Base-by-base conservation (phyloP, 2,797 vertebrate genomes). In the Acrocephalus scirpaceus region DNA sequence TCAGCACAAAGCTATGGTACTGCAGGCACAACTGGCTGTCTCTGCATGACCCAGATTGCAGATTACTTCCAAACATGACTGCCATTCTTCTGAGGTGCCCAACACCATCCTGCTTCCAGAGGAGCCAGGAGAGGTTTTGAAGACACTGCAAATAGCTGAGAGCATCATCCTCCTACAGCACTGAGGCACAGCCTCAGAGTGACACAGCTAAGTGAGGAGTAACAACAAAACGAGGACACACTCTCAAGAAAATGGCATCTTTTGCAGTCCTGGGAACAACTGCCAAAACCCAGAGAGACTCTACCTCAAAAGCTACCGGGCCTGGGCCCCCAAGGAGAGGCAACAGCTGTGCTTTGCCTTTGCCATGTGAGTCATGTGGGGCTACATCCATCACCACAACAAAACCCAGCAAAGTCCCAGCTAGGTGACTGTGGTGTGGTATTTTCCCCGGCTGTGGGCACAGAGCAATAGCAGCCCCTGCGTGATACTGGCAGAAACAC, bases 1-100 rank as follows among this genome's bases (percentile, higher is more conserved):
- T 74, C 1, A 5, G 54, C 29, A 69, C 0, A 5, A 48, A 73
- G 36, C 44, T 48, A 18, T 2, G 17, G 51, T 26, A 51, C 23
- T 4, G 16, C 45, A 69, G 45, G 53, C 74, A 62, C 3, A 5
- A 9, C 17, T 7, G 48, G 42, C 30, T 58, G 38, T 40, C 38
- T 91, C 60, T 50, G 30, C 0, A 0, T 3, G 4, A 58, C 34
- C 81, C 0, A 0, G 44, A 48, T 0, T 5, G 16, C 47, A 56
- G 51, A 60, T 42, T 60, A 34, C 51, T 54, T 72, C 67, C 44
- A 82, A 65, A 77, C 36, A 44, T 0, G 0, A 47, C 71, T 53
- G 54, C 30, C 34, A 23, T 45, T 56, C 48, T 38, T 61, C 60
- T 17, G 34, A 57, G 36, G 18, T 3, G 1, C 38, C 77, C 51